Evolutionary conservation across 2,113 vertebrate genomes (phyloP), one percentile per base, ranked within the genome.

Genomic region (Panthera uncia): DNA sequence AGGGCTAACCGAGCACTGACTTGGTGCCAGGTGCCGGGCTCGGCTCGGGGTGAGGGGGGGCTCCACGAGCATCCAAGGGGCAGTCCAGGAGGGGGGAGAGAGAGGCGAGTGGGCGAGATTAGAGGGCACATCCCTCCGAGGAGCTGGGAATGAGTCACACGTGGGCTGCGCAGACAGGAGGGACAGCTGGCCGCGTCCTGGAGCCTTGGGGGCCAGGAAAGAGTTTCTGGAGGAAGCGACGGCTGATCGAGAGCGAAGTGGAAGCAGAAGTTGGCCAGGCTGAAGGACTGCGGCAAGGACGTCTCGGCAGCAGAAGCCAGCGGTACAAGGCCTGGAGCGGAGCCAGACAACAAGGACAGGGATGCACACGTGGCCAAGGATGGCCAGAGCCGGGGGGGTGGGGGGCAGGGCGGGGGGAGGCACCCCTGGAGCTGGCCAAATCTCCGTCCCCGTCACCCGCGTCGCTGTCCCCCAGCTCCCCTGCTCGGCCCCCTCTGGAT

Each of bases 141-240:
- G 33, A 15, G 38, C 19, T 0, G 0, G 15, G 63, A 36, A 4
- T 5, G 18, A 38, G 23, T 50, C 2, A 0, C 33, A 2, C 12
- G 13, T 0, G 1, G 5, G 4, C 94, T 6, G 8, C 1, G 48
- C 69, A 12, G 1, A 33, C 31, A 41, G 13, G 52, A 36, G 57
- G 84, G 25, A 31, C 5, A 4, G 1, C 71, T 66, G 50, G 14
- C 18, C 45, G 55, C 0, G 7, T 12, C 16, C 66, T 57, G n/a
- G 61, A 45, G 38, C 16, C n/a, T 57, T 52, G 0, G 38, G 3
- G 36, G 2, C 68, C 61, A 83, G 50, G 57, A 31, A n/a, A 16
- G 41, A 1, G 7, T 66, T 83, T 38, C 36, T 31, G 16, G 8
- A 52, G 50, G 68, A 87, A 61, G 38, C 13, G 27, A 15, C 29